Conservation (phyloP, 2,797 vertebrate species). For the Cetoscarus ocellatus region DNA sequence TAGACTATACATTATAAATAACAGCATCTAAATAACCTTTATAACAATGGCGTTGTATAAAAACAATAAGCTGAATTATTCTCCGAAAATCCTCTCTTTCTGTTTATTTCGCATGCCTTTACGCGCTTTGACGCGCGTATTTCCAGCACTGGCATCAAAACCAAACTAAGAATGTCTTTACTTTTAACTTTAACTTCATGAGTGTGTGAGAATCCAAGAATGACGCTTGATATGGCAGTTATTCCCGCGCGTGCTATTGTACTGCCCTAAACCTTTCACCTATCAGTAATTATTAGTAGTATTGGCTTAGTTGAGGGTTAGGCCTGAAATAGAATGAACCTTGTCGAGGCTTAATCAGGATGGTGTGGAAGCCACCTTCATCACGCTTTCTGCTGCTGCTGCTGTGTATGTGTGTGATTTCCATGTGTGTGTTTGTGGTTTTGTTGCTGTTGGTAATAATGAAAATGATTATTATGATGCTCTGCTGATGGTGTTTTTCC, state of each 20-base stretch:
- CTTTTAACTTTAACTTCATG: not conserved
- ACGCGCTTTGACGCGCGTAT: slow-evolving; percentile 16
- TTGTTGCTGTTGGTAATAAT: slow-evolving; percentile 63
- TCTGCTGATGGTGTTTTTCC: slow-evolving; percentile 65
- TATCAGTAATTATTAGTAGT: slow-evolving; percentile 52
- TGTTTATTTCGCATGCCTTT: slow-evolving; percentile 6
- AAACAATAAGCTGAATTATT: not conserved
- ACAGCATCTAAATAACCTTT: slow-evolving; percentile 21
- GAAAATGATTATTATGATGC: slow-evolving; percentile 67
- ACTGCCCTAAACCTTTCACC: slow-evolving; percentile 43
- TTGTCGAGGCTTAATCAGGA: slow-evolving; percentile 59
- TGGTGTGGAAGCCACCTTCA: slow-evolving; percentile 49
- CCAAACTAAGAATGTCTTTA: not conserved
- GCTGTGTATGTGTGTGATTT: slow-evolving; percentile 5
- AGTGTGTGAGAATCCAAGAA: slow-evolving; percentile 10
- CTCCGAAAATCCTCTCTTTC: not conserved
- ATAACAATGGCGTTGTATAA: not conserved
- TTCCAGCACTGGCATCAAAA: slow-evolving; percentile 10
- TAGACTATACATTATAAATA: slow-evolving; percentile 15
- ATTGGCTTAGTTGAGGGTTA: slow-evolving; percentile 59
- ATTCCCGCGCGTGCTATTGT: slow-evolving; percentile 32
- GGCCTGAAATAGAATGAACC: slow-evolving; percentile 60
- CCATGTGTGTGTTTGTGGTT: slow-evolving; percentile 22
- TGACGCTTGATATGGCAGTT: slow-evolving; percentile 23
- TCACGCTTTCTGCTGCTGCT: slow-evolving; percentile 24